These are phyloP conservation scores for Camptogramma bilineatum DNA, from an alignment of 2,888 invertebrate genomes.

Conservation along the genomic window DNA sequence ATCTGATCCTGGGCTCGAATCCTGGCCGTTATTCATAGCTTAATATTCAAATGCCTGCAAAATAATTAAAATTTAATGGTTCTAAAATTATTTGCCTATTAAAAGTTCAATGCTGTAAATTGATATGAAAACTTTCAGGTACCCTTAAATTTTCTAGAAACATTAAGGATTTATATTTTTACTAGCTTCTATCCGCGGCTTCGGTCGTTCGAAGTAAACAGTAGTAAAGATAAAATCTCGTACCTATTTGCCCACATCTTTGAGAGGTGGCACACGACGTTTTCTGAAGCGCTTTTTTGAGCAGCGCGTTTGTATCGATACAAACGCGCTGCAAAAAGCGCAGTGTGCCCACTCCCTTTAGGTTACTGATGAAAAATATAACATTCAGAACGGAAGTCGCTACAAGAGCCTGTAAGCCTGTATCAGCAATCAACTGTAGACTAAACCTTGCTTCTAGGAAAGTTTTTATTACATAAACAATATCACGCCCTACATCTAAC, in stretches of 20 bases:
- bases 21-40: too few relatives aligned
- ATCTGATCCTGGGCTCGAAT: too few relatives aligned
- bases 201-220: neutral
- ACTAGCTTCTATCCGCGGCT: neutral
- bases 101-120: conserved; percentile 17
- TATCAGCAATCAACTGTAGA: conserved; percentile 11
- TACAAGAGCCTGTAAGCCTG: neutral
- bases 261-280: too few relatives aligned
- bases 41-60: too few relatives aligned
- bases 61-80: neutral
- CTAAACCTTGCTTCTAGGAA: conserved; percentile 27
- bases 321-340: too few relatives aligned
- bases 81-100: conserved; percentile 21
- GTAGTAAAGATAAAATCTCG: too few relatives aligned
- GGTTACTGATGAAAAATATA: too few relatives aligned
- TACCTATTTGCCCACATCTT: too few relatives aligned
- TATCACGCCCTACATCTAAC: conserved; percentile 35
- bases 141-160: conserved; percentile 2
- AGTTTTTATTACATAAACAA: conserved; percentile 28
- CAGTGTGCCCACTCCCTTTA: too few relatives aligned
- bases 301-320: too few relatives aligned
- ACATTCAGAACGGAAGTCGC: neutral
- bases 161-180: neutral
- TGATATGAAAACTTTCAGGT: conserved; percentile 6
- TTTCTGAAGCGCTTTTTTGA: too few relatives aligned